These are phyloP conservation scores for Drosophila pseudotalamancana DNA, from an alignment of 2,888 invertebrate genomes.

Conservation along the genomic window DNA sequence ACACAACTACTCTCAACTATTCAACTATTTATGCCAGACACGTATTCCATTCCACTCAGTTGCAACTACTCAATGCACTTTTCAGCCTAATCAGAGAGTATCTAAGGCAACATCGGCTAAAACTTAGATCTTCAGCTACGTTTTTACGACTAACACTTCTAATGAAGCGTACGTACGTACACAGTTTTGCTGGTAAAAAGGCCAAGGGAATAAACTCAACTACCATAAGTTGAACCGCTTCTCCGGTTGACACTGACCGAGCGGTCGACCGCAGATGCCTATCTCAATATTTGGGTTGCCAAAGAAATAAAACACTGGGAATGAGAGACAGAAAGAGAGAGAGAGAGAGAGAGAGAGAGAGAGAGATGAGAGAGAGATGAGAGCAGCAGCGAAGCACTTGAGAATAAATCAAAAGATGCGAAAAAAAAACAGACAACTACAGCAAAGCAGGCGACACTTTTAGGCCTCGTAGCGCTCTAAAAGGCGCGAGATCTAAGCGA, in stretches of 20 bases:
- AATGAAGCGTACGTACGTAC: conserved; percentile 46
- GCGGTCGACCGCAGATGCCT: conserved; percentile 61
- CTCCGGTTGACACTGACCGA: conserved; percentile 70
- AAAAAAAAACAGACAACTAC: conserved; percentile 45
- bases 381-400: conserved; percentile 50
- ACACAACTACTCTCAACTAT: background rate
- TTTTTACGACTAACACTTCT: conserved; percentile 61
- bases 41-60: conserved; percentile 29
- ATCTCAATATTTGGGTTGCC: conserved; percentile 76
- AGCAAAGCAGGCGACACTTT: conserved; percentile 58
- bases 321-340: conserved; percentile 24
- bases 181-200: conserved; percentile 15
- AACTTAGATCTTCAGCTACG: conserved; percentile 25
- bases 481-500: conserved; percentile 71
- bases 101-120: background rate
- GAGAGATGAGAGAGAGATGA: too few species aligned
- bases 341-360: conserved; percentile 23
- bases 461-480: conserved; percentile 60
- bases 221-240: conserved; percentile 40
- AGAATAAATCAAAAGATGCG: conserved; percentile 78
- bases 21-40: conserved; percentile 35
- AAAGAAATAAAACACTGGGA: conserved; percentile 63
- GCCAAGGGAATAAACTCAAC: conserved; percentile 31
- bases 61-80: conserved; percentile 34
- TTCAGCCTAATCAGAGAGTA: conserved; percentile 23